Evolutionary conservation across 2,888 invertebrate species (phyloP).

Genomic region (Parnassius orleans): DNA sequence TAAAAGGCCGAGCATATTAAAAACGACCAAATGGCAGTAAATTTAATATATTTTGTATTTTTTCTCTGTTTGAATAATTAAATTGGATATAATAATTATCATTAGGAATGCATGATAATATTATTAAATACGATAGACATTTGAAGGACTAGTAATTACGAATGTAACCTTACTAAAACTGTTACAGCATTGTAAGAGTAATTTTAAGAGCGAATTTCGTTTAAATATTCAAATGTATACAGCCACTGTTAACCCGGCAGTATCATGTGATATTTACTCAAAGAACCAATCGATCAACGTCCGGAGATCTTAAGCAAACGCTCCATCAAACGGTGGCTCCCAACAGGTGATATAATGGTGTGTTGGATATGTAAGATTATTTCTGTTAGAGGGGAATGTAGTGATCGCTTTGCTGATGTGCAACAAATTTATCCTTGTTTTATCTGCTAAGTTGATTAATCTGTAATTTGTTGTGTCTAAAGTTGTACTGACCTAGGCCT

Average conservation of each 20-base stretch:
- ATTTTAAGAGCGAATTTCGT: slow-evolving; percentile 8
- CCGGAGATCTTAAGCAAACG: slow-evolving; percentile 28
- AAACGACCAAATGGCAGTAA: too few relatives aligned
- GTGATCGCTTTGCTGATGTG: neutral
- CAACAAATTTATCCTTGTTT: slow-evolving; percentile 2
- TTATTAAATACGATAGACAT: slow-evolving; percentile 3
- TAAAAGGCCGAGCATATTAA: neutral
- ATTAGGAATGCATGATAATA: neutral
- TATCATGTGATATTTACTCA: slow-evolving; percentile 20
- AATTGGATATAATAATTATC: too few relatives aligned
- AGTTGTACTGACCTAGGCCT: too few relatives aligned
- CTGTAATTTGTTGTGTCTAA: too few relatives aligned
- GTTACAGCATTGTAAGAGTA: too few relatives aligned
- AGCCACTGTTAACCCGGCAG: slow-evolving; percentile 2
- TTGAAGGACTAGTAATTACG: too few relatives aligned
- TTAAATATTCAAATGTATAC: neutral
- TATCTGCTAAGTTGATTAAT: too few relatives aligned
- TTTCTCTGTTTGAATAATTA: neutral
- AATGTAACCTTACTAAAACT: too few relatives aligned
- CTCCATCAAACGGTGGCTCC: slow-evolving; percentile 33
- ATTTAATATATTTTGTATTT: too few relatives aligned
- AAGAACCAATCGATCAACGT: slow-evolving; percentile 34
- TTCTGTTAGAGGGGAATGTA: slow-evolving; percentile 12
- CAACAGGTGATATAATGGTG: slow-evolving; percentile 32
- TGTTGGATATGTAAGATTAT: slow-evolving; percentile 20